These are phyloP conservation scores for Dascillus cervinus DNA, from an alignment of 2,888 invertebrate genomes.

Conservation along the genomic window DNA sequence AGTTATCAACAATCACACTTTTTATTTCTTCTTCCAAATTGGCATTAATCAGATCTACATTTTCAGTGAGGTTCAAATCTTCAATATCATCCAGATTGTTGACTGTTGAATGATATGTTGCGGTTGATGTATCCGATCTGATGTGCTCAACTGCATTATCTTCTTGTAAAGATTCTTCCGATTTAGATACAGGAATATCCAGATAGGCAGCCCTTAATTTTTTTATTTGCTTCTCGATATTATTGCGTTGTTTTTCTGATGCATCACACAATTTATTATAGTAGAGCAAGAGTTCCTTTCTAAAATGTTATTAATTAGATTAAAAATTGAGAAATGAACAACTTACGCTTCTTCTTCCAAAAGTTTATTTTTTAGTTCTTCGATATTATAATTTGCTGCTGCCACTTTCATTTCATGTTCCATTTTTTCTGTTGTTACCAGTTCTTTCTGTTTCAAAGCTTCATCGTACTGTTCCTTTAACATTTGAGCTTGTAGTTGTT, in stretches of 20 bases:
- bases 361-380: constrained; percentile 31
- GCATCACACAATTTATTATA: constrained; percentile 56
- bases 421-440: constrained; percentile 27
- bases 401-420: constrained; percentile 30
- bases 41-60: constrained; percentile 18
- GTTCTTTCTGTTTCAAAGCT: constrained; percentile 30
- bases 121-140: constrained; percentile 6
- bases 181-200: too few relatives aligned
- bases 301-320: constrained; percentile 29
- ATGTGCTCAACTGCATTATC: constrained; percentile 2
- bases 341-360: constrained; percentile 39
- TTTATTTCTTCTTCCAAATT: constrained; percentile 39
- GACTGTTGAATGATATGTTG: too few relatives aligned
- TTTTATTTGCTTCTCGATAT: constrained; percentile 31
- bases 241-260: constrained; percentile 46
- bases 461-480: constrained; percentile 34
- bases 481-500: constrained; percentile 26
- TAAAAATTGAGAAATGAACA: constrained; percentile 5
- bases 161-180: too few relatives aligned
- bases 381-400: constrained; percentile 28
- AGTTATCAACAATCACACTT: constrained; percentile 35
- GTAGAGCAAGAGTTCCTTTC: constrained; percentile 53
- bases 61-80: too few relatives aligned
- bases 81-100: constrained; percentile 10
- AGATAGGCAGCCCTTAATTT: constrained; percentile 50